Percentiles rank a stretch among this genome's conserved stretches.
Conservation (phyloP, 2,113 vertebrate genomes). For the Ictalurus punctatus region DNA sequence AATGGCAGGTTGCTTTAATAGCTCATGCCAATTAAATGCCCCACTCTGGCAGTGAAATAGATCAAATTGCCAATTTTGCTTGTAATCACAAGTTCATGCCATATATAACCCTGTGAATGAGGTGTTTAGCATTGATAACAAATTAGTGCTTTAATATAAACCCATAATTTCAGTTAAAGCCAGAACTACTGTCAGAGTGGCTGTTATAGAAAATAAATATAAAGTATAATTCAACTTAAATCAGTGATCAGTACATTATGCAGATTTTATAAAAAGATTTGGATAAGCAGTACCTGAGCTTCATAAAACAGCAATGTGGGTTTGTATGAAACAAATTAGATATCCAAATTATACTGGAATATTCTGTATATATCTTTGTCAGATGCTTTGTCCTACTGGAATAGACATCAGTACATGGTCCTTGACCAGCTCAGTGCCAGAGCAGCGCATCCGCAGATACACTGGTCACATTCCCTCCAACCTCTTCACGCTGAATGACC, state of each 20-base stretch:
- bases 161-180: neutral
- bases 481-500: slow-evolving; percentile 80
- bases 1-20: neutral
- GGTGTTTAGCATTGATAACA: neutral
- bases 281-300: neutral
- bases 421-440: slow-evolving; percentile 61
- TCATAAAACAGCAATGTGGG: neutral
- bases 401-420: slow-evolving; percentile 59
- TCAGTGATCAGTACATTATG: neutral
- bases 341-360: neutral
- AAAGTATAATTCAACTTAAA: neutral
- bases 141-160: neutral
- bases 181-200: neutral
- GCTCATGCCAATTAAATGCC: neutral
- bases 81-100: neutral
- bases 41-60: neutral
- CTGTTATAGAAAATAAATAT: neutral
- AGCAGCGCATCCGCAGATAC: slow-evolving; percentile 57
- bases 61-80: neutral
- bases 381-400: slow-evolving; percentile 69
- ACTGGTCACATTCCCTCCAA: slow-evolving; percentile 75
- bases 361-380: neutral
- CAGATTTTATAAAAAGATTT: neutral
- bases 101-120: neutral
- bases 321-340: neutral